Conservation (phyloP, 2,888 invertebrate genomes). For the Sialis lutaria region DNA sequence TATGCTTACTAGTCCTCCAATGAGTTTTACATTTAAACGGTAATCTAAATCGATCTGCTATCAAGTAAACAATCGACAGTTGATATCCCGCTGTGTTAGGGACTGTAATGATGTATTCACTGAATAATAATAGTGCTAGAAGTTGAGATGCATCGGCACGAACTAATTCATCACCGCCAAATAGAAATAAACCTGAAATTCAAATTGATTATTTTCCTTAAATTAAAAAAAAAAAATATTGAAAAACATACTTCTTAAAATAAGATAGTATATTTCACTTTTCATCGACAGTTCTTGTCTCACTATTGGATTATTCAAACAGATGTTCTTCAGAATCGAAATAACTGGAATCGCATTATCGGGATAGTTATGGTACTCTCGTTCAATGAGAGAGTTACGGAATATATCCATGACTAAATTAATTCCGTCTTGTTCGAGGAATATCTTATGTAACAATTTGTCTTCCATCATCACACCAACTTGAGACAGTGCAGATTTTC, state of each 20-base stretch:
- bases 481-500: slow-evolving; percentile 49
- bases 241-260: slow-evolving; percentile 26
- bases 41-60: slow-evolving; percentile 24
- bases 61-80: slow-evolving; percentile 28
- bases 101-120: slow-evolving; percentile 24
- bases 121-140: slow-evolving; percentile 30
- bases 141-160: slow-evolving; percentile 29
- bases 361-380: slow-evolving; percentile 29
- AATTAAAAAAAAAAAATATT: slow-evolving; percentile 1
- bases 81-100: slow-evolving; percentile 18
- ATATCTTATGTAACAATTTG: slow-evolving; percentile 37
- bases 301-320: slow-evolving; percentile 34
- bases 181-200: slow-evolving; percentile 31
- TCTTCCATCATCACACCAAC: slow-evolving; percentile 48
- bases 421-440: slow-evolving; percentile 38
- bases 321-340: slow-evolving; percentile 28
- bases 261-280: slow-evolving; percentile 25
- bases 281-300: slow-evolving; percentile 35
- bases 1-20: slow-evolving; percentile 27
- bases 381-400: slow-evolving; percentile 25
- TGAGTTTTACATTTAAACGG: slow-evolving; percentile 31
- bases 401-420: slow-evolving; percentile 29
- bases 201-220: slow-evolving; percentile 5
- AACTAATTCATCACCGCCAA: slow-evolving; percentile 32
- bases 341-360: slow-evolving; percentile 32